phyloP scores from a whole-genome alignment of 2,888 invertebrate genomes.

The Euplagia quadripunctaria region DNA sequence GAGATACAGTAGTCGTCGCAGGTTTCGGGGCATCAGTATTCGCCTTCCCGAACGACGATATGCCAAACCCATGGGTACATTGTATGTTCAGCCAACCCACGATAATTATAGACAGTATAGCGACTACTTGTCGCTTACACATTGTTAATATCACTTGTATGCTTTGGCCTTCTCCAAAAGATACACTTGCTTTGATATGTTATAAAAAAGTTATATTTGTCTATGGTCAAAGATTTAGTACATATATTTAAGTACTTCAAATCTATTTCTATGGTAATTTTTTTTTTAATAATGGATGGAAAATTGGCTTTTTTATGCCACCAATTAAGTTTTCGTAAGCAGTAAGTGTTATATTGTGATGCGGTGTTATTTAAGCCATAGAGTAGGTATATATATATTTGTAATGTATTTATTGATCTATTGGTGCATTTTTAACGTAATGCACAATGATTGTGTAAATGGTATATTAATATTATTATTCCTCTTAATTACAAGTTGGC shows the following conservation, averaged over 20 bases:
- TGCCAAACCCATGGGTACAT: slow-evolving; percentile 70
- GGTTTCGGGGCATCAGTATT: slow-evolving; percentile 79
- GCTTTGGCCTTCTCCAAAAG: slow-evolving; percentile 13
- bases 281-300: slow-evolving; percentile 4
- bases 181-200: slow-evolving; percentile 8
- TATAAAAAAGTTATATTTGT: slow-evolving; percentile 22
- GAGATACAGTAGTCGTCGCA: slow-evolving; percentile 72
- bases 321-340: slow-evolving; percentile 34
- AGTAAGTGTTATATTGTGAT: slow-evolving; percentile 32
- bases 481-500: neutral
- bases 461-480: slow-evolving; percentile 1
- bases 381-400: slow-evolving; percentile 20
- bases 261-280: neutral
- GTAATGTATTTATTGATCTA: slow-evolving; percentile 6
- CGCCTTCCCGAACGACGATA: slow-evolving; percentile 80
- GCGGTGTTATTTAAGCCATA: slow-evolving; percentile 42
- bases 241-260: too few species aligned
- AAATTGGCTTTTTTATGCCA: slow-evolving; percentile 29
- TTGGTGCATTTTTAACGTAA: slow-evolving; percentile 27
- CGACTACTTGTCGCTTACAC: slow-evolving; percentile 40
- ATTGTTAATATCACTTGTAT: slow-evolving; percentile 46
- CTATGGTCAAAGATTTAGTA: slow-evolving; percentile 20
- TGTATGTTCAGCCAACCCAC: slow-evolving; percentile 62
- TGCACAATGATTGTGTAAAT: slow-evolving; percentile 6
- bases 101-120: slow-evolving; percentile 58